A percentile compares a stretch with the other conserved stretches of the same genome.
These are phyloP conservation scores for Aplochiton taeniatus DNA, from an alignment of 2,797 vertebrate genomes.

Conservation along the genomic window DNA sequence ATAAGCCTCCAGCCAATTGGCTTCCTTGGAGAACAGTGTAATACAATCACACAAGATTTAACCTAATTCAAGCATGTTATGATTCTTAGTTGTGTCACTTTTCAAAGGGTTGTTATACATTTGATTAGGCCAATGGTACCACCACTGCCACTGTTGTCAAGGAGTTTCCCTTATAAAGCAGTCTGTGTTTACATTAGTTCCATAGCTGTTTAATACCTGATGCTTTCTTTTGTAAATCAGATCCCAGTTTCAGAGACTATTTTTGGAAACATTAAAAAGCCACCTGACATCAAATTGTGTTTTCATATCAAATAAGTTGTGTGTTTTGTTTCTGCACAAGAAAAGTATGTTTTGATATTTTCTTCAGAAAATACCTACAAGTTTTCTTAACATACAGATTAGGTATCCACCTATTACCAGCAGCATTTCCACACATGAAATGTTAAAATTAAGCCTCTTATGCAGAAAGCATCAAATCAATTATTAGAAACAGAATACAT, in stretches of 20 bases:
- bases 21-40: slow-evolving; percentile 37
- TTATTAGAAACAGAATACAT: no score
- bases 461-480: no score
- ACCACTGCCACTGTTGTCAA: slow-evolving; percentile 35
- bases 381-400: no score
- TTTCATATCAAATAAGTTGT: slow-evolving; percentile 17
- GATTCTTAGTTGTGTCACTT: no score
- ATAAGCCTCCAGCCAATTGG: slow-evolving; percentile 39
- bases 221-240: slow-evolving; percentile 76
- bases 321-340: background rate
- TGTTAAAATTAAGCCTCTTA: no score
- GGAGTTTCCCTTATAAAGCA: slow-evolving; percentile 39
- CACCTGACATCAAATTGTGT: slow-evolving; percentile 62
- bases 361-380: no score
- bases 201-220: slow-evolving; percentile 59
- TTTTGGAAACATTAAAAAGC: slow-evolving; percentile 77
- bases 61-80: no score
- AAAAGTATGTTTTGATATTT: no score
- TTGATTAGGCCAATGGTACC: slow-evolving; percentile 41
- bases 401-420: no score
- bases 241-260: slow-evolving; percentile 74
- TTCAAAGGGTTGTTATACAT: slow-evolving; percentile 48
- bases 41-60: background rate
- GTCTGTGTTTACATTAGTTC: slow-evolving; percentile 74
- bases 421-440: no score